These are phyloP conservation scores for Aphelocoma californica DNA, from an alignment of 2,797 vertebrate genomes.

Conservation along the genomic window DNA sequence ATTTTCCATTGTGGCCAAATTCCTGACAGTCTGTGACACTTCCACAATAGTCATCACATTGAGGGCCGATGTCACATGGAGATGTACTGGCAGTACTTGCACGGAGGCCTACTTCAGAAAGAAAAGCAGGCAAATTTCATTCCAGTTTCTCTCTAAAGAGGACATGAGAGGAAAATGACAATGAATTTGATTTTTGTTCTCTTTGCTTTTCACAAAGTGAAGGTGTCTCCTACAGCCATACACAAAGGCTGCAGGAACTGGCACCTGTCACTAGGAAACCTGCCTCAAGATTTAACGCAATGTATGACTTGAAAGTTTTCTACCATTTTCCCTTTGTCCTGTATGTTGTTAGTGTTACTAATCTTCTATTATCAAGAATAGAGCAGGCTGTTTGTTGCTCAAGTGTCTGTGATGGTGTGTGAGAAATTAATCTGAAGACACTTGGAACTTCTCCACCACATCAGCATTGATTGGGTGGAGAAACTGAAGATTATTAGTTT, in stretches of 20 bases:
- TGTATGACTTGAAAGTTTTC: constrained; percentile 60
- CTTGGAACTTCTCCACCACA: constrained; percentile 43
- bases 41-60: not conserved
- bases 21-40: not conserved
- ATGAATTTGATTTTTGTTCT: constrained; percentile 43
- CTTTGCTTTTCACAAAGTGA: constrained; percentile 4
- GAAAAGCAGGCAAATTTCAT: constrained; percentile 44
- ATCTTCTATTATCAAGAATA: constrained; percentile 56
- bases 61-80: constrained; percentile 9
- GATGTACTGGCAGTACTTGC: constrained; percentile 28
- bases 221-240: not conserved
- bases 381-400: constrained; percentile 70
- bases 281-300: constrained; percentile 9
- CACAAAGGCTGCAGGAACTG: constrained; percentile 10
- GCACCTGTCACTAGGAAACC: constrained; percentile 25
- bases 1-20: not conserved
- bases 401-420: constrained; percentile 59
- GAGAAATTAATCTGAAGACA: constrained; percentile 61
- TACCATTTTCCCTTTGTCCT: constrained; percentile 29
- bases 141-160: constrained; percentile 37
- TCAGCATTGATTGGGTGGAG: constrained; percentile 24
- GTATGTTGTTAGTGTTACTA: constrained; percentile 65
- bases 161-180: not conserved
- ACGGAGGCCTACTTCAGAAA: not conserved
- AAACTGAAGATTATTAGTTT: constrained; percentile 40